Conservation (phyloP, 2,113 vertebrate genomes). For the Stictonetta naevosa region DNA sequence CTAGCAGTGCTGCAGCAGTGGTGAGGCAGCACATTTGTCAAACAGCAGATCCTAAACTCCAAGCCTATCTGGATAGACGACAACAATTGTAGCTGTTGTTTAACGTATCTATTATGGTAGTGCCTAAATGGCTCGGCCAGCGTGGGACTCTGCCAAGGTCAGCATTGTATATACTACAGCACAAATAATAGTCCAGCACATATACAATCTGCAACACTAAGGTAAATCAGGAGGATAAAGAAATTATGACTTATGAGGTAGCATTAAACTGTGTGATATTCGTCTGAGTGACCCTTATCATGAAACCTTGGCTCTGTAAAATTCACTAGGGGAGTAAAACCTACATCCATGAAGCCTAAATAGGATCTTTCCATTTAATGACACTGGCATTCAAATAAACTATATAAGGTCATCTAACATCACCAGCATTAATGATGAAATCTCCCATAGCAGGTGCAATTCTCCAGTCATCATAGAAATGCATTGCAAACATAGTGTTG, state of each 20-base stretch:
- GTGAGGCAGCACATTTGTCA: constrained; percentile 29
- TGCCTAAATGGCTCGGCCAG: neutral
- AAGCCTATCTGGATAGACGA: neutral
- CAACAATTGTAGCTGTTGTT: neutral
- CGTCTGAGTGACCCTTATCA: neutral
- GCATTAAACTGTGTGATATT: neutral
- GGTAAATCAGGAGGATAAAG: neutral
- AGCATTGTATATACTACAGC: neutral
- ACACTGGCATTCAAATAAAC: neutral
- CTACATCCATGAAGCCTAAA: constrained; percentile 1
- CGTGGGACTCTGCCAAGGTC: constrained; percentile 36
- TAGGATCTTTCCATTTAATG: neutral
- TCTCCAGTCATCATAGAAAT: neutral
- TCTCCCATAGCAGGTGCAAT: neutral
- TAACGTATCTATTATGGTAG: neutral
- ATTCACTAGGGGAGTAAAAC: neutral
- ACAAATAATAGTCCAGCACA: neutral
- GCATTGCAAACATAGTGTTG: neutral
- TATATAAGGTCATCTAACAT: neutral
- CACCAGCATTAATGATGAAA: neutral
- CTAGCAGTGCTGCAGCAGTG: fast-evolving
- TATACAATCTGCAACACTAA: neutral
- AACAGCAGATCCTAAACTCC: constrained; percentile 19
- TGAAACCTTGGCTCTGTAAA: constrained; percentile 5
- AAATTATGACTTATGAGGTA: constrained; percentile 53